Base-by-base conservation (phyloP, 1,140 invertebrate species). In the Drosophila arizonae region DNA sequence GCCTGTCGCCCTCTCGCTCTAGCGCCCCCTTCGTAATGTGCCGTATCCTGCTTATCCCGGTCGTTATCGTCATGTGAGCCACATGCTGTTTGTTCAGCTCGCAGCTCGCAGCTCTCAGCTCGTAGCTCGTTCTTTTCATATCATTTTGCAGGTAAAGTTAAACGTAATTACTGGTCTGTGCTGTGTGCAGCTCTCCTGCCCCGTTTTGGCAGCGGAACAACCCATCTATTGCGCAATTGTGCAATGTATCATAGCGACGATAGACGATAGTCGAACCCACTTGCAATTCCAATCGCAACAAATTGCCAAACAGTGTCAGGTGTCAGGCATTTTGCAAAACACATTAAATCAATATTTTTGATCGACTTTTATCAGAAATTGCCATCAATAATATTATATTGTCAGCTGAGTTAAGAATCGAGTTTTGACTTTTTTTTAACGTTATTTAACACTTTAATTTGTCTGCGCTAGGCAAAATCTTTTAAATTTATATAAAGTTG, bases 121-220 rank as follows among this genome's bases (percentile, higher is more conserved):
- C 43, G 62, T 24, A 46, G 45, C 52, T 65, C 28, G 52, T 30
- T 64, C 15, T 51, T 43, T 26, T 73, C 64, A 58, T 76, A 87
- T 87, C 78, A 61, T 75, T 76, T 79, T 64, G 71, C 75, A 60
- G 86, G 67, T 56, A 58, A 61, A 87, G 81, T 79, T 79, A 87
- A 87, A 82, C 58, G 82, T 87, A 82, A 86, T 86, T 87, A 79
- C 76, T 78, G 56, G 51, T 67, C 68, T 24, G 51, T 15, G 11
- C 39, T 8, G 11, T 15, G 21, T 3, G 21, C 26, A 28, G 10
- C 10, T 5, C 51, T 9, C 51, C 33, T 30, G n/a, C 51, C 50
- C 46, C n/a, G 1, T 6, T 24, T 24, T 26, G 36, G 36, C 43
- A 17, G n/a, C 15, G 30, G 6, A 15, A 17, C 17, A 21, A 43